phyloP scores from a whole-genome alignment of 2,113 vertebrate species.

The Lichenostomus cassidix region DNA sequence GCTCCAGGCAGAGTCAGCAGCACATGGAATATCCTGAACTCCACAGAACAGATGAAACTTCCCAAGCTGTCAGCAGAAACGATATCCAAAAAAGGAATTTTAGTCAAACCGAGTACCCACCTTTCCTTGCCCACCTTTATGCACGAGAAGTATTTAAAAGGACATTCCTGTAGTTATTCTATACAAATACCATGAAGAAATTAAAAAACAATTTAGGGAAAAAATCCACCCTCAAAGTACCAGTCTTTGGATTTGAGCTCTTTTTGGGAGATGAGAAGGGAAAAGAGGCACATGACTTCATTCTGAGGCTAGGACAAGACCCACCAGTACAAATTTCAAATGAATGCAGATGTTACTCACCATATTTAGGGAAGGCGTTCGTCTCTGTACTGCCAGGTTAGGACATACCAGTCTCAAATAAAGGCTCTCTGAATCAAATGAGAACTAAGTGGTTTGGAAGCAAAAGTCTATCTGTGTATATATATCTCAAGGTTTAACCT shows the following conservation, averaged over 20 bases:
- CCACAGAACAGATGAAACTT: not conserved
- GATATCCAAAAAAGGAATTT: not conserved
- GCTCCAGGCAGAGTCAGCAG: not conserved
- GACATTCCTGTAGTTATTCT: not conserved
- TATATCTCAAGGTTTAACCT: conserved; percentile 59
- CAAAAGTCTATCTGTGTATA: not conserved
- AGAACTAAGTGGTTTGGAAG: conserved; percentile 64
- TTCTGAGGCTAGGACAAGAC: not conserved
- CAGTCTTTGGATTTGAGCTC: not conserved
- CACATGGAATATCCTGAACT: not conserved
- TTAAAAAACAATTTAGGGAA: not conserved
- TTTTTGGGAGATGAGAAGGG: not conserved
- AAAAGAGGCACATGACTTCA: not conserved
- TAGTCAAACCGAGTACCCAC: not conserved
- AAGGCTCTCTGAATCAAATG: conserved; percentile 66
- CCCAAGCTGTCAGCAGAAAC: not conserved
- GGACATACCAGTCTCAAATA: not conserved
- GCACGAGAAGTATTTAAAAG: not conserved
- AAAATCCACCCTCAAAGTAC: not conserved
- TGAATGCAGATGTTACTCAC: conserved; percentile 60
- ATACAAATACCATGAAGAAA: not conserved
- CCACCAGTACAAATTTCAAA: not conserved
- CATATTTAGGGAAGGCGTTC: not conserved
- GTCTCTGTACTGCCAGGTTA: not conserved
- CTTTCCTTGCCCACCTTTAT: not conserved